Conservation (phyloP, 2,888 invertebrate species). For the Andricus quercusramuli region DNA sequence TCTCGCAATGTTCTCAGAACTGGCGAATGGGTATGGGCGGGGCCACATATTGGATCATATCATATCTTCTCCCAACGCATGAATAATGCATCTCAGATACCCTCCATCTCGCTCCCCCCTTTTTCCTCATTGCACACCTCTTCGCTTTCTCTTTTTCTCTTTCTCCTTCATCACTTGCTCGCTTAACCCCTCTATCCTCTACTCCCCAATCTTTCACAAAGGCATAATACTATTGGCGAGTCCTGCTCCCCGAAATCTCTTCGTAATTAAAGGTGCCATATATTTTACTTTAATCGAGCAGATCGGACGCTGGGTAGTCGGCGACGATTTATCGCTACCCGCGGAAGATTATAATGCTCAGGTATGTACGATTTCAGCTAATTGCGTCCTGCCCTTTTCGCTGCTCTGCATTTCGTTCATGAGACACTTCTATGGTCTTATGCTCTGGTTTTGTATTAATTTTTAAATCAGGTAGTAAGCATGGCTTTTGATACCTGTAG, state of each 20-base stretch:
- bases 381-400: conserved; percentile 24
- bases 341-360: conserved; percentile 61
- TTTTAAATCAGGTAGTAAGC: neutral
- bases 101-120: conserved; percentile 54
- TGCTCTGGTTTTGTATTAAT: neutral
- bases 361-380: conserved; percentile 48
- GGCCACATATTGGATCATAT: conserved; percentile 78
- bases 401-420: conserved; percentile 3
- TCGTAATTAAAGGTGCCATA: conserved; percentile 74
- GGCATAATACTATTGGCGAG: conserved; percentile 60
- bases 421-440: neutral
- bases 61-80: conserved; percentile 76
- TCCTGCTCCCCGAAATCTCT: conserved; percentile 67
- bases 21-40: conserved; percentile 54
- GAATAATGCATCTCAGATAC: conserved; percentile 76
- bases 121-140: conserved; percentile 44
- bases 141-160: conserved; percentile 42
- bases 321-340: conserved; percentile 66
- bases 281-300: conserved; percentile 75
- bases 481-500: too few relatives aligned
- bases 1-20: conserved; percentile 45
- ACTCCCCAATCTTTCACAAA: conserved; percentile 41
- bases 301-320: conserved; percentile 66
- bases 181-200: conserved; percentile 45
- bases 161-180: conserved; percentile 53